Evolutionary conservation across 2,888 invertebrate species (phyloP).

Genomic region (Steinernema scapterisci): DNA sequence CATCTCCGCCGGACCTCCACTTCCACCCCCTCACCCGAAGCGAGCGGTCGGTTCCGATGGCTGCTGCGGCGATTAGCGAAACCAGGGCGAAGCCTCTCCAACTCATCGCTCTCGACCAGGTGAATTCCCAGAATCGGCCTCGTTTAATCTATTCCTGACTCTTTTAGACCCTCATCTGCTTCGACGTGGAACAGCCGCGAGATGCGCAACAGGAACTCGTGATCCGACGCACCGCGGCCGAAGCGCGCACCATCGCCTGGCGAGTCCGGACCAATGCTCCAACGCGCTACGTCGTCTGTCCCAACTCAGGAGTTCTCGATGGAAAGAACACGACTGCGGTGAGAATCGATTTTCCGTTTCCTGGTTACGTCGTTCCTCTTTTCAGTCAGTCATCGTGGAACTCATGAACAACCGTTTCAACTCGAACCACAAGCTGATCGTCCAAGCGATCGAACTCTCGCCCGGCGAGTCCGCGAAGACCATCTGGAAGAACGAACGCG

Average conservation of each 20-base stretch:
- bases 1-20: too few species aligned
- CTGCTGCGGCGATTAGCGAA: background rate
- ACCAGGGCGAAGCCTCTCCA: background rate
- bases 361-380: too few species aligned
- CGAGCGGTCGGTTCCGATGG: too few species aligned
- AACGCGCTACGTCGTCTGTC: conserved; percentile 52
- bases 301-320: conserved; percentile 48
- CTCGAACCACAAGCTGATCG: conserved; percentile 49
- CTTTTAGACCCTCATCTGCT: conserved; percentile 39
- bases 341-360: too few species aligned
- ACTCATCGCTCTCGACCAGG: conserved; percentile 31
- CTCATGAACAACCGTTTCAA: conserved; percentile 51
- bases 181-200: conserved; percentile 52
- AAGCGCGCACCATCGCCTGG: conserved; percentile 31
- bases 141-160: background rate
- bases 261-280: conserved; percentile 53
- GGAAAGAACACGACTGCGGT: conserved; percentile 38
- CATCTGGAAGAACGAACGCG: conserved; percentile 41
- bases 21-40: too few species aligned
- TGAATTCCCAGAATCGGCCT: background rate
- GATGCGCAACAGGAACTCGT: conserved; percentile 47
- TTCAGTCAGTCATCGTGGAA: conserved; percentile 41
- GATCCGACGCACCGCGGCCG: conserved; percentile 38
- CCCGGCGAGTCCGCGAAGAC: conserved; percentile 33
- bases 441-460: conserved; percentile 44